Conservation (phyloP, 1,140 invertebrate genomes). For the Stenopsyche tienmushanensis region DNA sequence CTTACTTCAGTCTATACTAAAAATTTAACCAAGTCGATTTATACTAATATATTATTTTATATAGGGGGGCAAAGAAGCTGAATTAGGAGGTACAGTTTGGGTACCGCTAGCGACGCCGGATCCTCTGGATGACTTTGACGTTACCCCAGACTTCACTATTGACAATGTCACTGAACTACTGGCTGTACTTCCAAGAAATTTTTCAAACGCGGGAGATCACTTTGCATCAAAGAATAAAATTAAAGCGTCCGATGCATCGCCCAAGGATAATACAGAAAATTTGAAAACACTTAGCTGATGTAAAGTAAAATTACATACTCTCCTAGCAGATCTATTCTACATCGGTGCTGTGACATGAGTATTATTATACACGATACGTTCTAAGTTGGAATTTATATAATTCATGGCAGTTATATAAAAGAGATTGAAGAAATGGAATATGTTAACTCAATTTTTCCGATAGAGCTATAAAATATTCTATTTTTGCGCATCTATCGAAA, state of each 20-base stretch:
- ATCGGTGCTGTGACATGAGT: conserved; percentile 28
- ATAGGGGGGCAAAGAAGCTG: conserved; percentile 72
- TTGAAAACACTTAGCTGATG: too few relatives aligned
- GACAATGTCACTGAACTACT: conserved; percentile 53
- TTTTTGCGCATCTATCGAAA: too few relatives aligned
- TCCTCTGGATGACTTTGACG: conserved; percentile 43
- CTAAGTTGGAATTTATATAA: conserved; percentile 3
- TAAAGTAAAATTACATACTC: conserved; percentile 14
- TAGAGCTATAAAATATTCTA: too few relatives aligned
- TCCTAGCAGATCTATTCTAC: conserved; percentile 15
- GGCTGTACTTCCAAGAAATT: conserved; percentile 50
- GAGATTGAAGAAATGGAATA: too few relatives aligned
- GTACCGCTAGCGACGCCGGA: conserved; percentile 59
- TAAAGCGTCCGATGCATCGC: not conserved
- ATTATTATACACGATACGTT: not conserved
- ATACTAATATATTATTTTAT: too few relatives aligned
- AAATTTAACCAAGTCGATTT: too few relatives aligned
- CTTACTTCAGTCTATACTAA: too few relatives aligned
- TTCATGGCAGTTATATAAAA: not conserved
- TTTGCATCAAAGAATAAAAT: not conserved
- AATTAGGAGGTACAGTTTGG: conserved; percentile 76
- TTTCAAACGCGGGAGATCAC: conserved; percentile 7
- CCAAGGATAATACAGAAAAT: too few relatives aligned
- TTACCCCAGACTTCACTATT: conserved; percentile 53
- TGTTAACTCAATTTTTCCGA: too few relatives aligned